These are phyloP conservation scores for Pangasianodon hypophthalmus DNA, from an alignment of 2,113 vertebrate species.

Conservation along the genomic window DNA sequence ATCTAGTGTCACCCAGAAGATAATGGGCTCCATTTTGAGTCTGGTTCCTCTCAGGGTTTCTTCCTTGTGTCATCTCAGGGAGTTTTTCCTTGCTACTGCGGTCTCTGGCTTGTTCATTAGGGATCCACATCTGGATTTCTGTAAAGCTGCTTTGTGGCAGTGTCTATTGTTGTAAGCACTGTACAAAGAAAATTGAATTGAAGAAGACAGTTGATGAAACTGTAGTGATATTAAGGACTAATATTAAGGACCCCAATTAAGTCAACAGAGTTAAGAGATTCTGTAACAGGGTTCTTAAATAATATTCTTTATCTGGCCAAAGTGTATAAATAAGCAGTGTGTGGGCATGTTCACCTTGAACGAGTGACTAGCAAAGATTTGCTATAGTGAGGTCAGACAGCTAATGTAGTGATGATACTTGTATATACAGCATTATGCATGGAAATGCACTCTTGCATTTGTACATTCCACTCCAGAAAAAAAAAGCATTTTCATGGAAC, in stretches of 20 bases:
- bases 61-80: neutral
- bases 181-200: neutral
- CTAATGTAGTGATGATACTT: neutral
- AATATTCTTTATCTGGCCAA: neutral
- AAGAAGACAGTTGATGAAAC: neutral
- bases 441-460: neutral
- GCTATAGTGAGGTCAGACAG: neutral
- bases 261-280: neutral
- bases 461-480: neutral
- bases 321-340: constrained; percentile 8
- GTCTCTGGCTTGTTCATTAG: neutral
- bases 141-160: too few species aligned
- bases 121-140: constrained; percentile 3
- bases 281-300: neutral
- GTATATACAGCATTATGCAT: neutral
- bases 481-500: constrained; percentile 2
- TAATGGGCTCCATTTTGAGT: neutral
- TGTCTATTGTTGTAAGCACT: neutral
- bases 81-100: neutral
- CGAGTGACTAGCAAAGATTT: neutral
- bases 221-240: neutral
- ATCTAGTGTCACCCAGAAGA: neutral
- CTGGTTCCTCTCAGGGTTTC: neutral
- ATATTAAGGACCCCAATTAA: neutral
- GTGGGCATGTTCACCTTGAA: neutral